Percentiles rank a stretch among this genome's conserved stretches.
Evolutionary conservation across 2,113 vertebrate species (phyloP).

Genomic region (Psammodynastes pulverulentus): DNA sequence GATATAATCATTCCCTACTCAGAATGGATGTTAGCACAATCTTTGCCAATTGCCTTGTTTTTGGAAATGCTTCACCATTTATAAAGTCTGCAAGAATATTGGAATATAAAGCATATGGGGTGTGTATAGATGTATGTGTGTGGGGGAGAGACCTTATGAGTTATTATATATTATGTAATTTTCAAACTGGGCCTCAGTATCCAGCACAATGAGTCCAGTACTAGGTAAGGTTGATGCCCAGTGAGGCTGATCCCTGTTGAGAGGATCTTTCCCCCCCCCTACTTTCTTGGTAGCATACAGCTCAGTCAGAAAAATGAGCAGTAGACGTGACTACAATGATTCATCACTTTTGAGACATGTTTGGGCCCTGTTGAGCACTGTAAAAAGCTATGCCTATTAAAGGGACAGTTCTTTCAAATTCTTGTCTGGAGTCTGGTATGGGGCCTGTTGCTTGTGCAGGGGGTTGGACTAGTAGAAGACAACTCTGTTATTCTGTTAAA

Average conservation of each 20-base stretch:
- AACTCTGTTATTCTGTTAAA: background rate
- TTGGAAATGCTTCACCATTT: constrained; percentile 27
- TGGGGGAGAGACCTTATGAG: background rate
- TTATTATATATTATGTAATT: background rate
- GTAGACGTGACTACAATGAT: background rate
- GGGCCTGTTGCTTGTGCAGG: background rate
- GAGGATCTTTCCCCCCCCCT: background rate
- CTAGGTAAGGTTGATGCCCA: background rate
- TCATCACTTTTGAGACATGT: background rate
- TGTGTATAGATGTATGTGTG: background rate
- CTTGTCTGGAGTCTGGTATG: background rate
- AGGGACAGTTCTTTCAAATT: background rate
- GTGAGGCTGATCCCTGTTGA: background rate
- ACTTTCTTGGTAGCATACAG: background rate
- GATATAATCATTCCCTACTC: constrained; percentile 26
- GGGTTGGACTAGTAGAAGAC: background rate
- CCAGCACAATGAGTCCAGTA: background rate
- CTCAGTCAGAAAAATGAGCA: background rate
- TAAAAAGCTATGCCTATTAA: background rate
- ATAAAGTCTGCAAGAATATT: background rate
- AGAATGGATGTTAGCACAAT: constrained; percentile 11
- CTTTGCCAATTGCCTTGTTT: constrained; percentile 30
- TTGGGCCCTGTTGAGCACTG: background rate
- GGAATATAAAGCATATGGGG: background rate
- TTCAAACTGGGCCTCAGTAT: background rate